phyloP scores from a whole-genome alignment of 2,888 invertebrate species.

The Melitaea athalia region DNA sequence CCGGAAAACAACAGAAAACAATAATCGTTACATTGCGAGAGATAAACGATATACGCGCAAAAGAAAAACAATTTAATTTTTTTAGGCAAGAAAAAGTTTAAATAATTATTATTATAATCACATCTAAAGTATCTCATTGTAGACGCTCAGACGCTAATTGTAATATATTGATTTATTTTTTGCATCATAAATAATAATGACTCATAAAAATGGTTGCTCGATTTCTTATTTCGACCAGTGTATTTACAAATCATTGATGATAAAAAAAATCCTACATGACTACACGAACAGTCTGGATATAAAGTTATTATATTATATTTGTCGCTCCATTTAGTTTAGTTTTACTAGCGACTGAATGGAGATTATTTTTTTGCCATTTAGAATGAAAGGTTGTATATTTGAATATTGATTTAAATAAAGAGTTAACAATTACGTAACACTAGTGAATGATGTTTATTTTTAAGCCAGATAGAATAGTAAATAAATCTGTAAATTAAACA shows the following conservation, averaged over 20 bases:
- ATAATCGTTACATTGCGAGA: no score
- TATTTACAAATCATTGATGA: not conserved
- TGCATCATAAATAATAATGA: not conserved
- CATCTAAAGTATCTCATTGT: not conserved
- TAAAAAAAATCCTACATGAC: conserved; percentile 6
- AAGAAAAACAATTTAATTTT: no score
- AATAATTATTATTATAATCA: not conserved
- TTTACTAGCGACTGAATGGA: not conserved
- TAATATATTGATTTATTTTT: not conserved
- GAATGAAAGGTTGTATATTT: no score
- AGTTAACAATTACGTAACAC: no score
- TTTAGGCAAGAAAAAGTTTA: no score
- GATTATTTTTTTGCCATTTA: no score
- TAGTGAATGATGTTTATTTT: no score
- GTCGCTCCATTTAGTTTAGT: not conserved
- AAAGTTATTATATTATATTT: not conserved
- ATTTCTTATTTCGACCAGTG: not conserved
- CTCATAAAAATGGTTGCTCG: not conserved
- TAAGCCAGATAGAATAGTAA: no score
- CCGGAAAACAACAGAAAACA: no score
- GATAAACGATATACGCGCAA: no score
- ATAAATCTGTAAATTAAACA: no score
- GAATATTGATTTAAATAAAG: no score
- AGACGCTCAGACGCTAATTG: not conserved
- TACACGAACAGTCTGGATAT: not conserved